These are phyloP conservation scores for Chondrosia reniformis DNA, from an alignment of 37 sponge, comb jelly and placozoan species.

Conservation along the genomic window DNA sequence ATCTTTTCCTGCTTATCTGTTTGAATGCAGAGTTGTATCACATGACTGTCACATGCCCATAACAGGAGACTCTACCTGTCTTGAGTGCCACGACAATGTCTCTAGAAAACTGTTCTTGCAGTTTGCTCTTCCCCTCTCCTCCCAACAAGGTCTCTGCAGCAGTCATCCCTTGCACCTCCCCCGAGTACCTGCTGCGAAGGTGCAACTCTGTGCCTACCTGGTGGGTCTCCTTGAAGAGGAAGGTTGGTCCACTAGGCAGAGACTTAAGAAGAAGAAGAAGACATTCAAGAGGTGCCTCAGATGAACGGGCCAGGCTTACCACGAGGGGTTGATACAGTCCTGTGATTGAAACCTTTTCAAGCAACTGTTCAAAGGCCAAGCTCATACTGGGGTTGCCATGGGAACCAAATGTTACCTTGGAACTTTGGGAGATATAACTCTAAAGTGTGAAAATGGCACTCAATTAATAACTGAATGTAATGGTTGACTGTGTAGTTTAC, in stretches of 20 bases:
- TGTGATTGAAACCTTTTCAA: neutral
- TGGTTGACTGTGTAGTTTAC: neutral
- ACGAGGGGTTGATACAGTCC: neutral
- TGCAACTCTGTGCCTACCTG: neutral
- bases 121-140: neutral
- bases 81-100: neutral
- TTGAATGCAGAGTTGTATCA: neutral
- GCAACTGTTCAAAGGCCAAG: neutral
- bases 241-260: neutral
- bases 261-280: too few species aligned
- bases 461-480: neutral
- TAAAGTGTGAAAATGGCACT: neutral
- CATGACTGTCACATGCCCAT: neutral
- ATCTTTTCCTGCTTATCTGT: neutral
- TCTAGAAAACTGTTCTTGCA: neutral
- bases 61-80: neutral
- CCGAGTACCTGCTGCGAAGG: neutral
- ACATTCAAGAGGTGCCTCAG: neutral
- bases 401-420: conserved; percentile 11
- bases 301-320: neutral
- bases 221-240: neutral
- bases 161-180: conserved; percentile 15
- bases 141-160: neutral
- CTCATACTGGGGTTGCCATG: conserved; percentile 14
- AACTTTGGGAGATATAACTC: neutral